A percentile compares a stretch with the other conserved stretches of the same genome.
These are phyloP conservation scores for Siniperca knerii DNA, from an alignment of 2,113 vertebrate genomes.

Conservation along the genomic window DNA sequence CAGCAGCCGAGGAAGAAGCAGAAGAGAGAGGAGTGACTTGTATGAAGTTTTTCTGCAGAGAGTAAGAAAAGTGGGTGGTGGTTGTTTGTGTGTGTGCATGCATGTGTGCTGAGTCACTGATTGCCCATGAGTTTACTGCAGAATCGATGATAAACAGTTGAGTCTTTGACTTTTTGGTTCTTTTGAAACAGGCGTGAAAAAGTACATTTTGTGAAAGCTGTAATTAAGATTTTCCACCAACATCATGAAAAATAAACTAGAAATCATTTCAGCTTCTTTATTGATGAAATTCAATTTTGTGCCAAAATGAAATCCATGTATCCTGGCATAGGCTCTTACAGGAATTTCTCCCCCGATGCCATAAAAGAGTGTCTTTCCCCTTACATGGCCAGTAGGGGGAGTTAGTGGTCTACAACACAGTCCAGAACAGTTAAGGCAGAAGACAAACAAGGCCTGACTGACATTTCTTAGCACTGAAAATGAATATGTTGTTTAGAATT, in stretches of 20 bases:
- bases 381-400: conserved; percentile 80
- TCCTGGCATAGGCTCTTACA: conserved; percentile 20
- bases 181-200: conserved; percentile 15
- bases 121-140: neutral
- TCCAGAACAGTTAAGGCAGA: neutral
- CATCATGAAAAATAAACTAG: conserved; percentile 32
- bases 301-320: conserved; percentile 43
- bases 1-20: conserved; percentile 9
- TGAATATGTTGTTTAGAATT: conserved; percentile 70
- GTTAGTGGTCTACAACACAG: conserved; percentile 74
- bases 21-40: conserved; percentile 1
- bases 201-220: conserved; percentile 24
- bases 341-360: conserved; percentile 13
- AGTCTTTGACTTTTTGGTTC: conserved; percentile 22
- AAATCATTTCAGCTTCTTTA: conserved; percentile 30
- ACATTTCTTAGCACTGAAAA: conserved; percentile 59
- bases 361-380: neutral
- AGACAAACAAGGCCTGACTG: conserved; percentile 40
- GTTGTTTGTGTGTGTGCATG: neutral
- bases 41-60: conserved; percentile 16
- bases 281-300: conserved; percentile 34
- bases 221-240: conserved; percentile 1
- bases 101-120: neutral
- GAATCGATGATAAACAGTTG: neutral
- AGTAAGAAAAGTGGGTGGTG: neutral